These are phyloP conservation scores for Theonella swinhoei DNA, from an alignment of 37 sponge, comb jelly and placozoan genomes.

Conservation along the genomic window DNA sequence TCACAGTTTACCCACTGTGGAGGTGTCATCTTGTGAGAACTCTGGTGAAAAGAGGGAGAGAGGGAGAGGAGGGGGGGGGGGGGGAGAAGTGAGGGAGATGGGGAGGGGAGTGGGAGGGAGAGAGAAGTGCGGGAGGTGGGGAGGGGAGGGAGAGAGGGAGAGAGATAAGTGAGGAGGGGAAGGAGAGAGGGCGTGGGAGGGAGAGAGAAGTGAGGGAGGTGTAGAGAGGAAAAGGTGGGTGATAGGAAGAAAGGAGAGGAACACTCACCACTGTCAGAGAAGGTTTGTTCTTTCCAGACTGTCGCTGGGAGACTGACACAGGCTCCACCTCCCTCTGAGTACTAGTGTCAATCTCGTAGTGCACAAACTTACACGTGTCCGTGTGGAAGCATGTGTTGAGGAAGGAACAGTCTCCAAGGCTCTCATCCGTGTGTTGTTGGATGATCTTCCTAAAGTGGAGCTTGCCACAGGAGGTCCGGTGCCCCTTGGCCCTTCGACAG, in stretches of 20 bases:
- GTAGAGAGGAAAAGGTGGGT: too few species aligned
- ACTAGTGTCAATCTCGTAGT: slow-evolving; percentile 94
- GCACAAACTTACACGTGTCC: slow-evolving; percentile 97
- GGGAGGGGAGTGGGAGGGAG: slow-evolving; percentile 19
- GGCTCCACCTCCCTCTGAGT: slow-evolving; percentile 5
- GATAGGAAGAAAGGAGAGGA: too few species aligned
- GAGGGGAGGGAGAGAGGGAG: slow-evolving; percentile 18
- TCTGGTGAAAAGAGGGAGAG: slow-evolving; percentile 1
- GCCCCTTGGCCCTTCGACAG: slow-evolving; percentile 65
- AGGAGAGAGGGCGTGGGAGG: too few species aligned
- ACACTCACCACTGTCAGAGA: background rate
- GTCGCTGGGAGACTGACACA: background rate
- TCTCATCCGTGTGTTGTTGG: slow-evolving; percentile 89
- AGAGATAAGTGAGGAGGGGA: too few species aligned
- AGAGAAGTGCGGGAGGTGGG: slow-evolving; percentile 31
- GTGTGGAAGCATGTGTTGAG: slow-evolving; percentile 98
- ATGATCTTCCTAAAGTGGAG: slow-evolving; percentile 91
- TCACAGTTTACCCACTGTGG: slow-evolving; percentile 95
- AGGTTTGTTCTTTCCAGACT: background rate
- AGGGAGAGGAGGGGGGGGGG: background rate
- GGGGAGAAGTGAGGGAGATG: slow-evolving; percentile 8
- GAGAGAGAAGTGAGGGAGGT: too few species aligned
- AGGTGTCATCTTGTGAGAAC: slow-evolving; percentile 55
- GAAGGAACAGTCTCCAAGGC: slow-evolving; percentile 96
- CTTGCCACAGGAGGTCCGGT: slow-evolving; percentile 75